Evolutionary conservation across 2,113 vertebrate genomes (phyloP).

Genomic region (Fulmarus glacialis): DNA sequence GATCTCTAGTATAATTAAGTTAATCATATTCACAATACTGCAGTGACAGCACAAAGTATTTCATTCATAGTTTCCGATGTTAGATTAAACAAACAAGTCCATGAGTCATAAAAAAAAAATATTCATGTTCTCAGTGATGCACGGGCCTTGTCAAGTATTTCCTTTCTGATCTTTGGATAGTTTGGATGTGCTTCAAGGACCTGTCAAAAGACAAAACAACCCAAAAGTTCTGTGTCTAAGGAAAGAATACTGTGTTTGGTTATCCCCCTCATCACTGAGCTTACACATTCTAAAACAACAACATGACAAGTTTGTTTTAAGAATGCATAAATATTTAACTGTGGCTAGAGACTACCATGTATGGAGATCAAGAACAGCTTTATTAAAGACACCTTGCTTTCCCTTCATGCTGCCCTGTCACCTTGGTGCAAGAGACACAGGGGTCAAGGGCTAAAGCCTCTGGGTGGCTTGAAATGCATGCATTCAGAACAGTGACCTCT

Average conservation of each 20-base stretch:
- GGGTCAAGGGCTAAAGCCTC: background rate
- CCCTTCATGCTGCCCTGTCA: background rate
- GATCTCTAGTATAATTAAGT: background rate
- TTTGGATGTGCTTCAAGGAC: constrained; percentile 89
- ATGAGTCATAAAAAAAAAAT: background rate
- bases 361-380: background rate
- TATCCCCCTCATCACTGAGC: background rate
- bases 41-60: background rate
- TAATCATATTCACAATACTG: background rate
- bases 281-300: background rate
- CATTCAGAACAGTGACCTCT: background rate
- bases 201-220: constrained; percentile 72
- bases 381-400: background rate
- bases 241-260: background rate
- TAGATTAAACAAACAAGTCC: background rate
- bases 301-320: background rate
- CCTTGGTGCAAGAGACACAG: background rate
- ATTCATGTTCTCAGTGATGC: constrained; percentile 83
- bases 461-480: background rate
- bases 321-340: background rate
- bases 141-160: constrained; percentile 97
- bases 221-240: background rate
- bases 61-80: background rate
- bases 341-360: background rate
- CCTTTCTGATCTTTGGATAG: constrained; percentile 96